phyloP scores from a whole-genome alignment of 2,797 vertebrate species.

The Sebastiscus albofasciatus region DNA sequence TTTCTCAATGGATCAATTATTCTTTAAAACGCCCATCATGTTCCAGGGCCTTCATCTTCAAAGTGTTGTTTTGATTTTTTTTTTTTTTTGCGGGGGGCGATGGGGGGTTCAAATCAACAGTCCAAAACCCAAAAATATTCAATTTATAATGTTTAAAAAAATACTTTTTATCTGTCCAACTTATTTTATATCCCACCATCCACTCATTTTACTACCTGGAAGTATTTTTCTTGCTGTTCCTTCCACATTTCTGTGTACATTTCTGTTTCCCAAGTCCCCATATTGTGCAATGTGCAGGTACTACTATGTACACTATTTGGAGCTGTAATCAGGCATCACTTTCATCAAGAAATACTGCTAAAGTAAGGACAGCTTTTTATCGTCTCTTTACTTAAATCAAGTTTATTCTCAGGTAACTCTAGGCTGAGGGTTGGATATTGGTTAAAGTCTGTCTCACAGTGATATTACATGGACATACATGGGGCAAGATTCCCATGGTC shows the following conservation, averaged over 20 bases:
- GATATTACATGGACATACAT: neutral
- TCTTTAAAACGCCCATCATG: neutral
- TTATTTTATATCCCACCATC: conserved; percentile 60
- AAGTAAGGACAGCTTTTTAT: neutral
- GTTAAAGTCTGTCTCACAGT: too few relatives aligned
- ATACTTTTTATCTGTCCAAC: conserved; percentile 66
- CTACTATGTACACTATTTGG: neutral
- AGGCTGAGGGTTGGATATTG: neutral
- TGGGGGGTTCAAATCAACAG: neutral
- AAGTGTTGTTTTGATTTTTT: too few relatives aligned
- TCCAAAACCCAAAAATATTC: neutral
- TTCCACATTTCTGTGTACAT: conserved; percentile 35
- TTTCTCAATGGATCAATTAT: neutral
- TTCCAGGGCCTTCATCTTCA: neutral
- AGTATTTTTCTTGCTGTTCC: conserved; percentile 30
- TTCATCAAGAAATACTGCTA: neutral
- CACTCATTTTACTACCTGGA: conserved; percentile 42
- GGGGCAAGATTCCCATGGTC: neutral
- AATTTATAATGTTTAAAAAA: too few relatives aligned
- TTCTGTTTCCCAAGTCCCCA: conserved; percentile 40
- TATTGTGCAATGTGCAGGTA: conserved; percentile 17
- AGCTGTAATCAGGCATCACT: neutral
- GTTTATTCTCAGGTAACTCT: neutral
- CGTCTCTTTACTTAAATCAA: neutral
- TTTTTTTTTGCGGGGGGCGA: too few relatives aligned